Percentiles rank a stretch among this genome's conserved stretches.
These are phyloP conservation scores for Tolypeutes matacus DNA, from an alignment of 2,797 vertebrate species.

Conservation along the genomic window DNA sequence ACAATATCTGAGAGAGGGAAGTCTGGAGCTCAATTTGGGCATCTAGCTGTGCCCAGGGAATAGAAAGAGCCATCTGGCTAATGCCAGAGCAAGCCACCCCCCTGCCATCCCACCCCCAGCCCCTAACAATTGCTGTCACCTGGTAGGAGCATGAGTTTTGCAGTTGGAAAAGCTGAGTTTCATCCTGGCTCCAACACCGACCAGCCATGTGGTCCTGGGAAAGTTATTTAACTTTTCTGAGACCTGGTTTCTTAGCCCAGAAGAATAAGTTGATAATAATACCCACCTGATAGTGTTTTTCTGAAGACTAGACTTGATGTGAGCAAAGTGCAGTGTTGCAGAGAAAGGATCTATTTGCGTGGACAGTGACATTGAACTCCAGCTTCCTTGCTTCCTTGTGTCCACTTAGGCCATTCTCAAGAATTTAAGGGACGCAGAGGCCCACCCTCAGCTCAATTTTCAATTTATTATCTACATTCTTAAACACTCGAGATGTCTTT, in stretches of 20 bases:
- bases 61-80: not conserved
- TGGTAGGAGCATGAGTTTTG: not conserved
- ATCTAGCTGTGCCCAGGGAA: not conserved
- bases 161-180: not conserved
- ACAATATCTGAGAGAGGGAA: not conserved
- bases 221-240: not conserved
- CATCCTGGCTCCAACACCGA: not conserved
- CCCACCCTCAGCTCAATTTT: not conserved
- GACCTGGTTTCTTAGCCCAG: not conserved
- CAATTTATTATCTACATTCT: not conserved
- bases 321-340: too few relatives aligned
- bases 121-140: too few relatives aligned
- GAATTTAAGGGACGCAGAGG: not conserved
- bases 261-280: not conserved
- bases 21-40: not conserved
- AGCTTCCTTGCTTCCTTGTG: fast-evolving
- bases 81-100: too few relatives aligned
- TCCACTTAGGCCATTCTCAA: not conserved
- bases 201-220: not conserved
- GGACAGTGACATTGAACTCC: too few relatives aligned
- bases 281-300: not conserved
- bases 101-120: not conserved
- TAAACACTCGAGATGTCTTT: not conserved
- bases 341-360: not conserved
- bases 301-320: not conserved